Conservation (phyloP, 2,888 invertebrate genomes). For the Agriotes lineatus region DNA sequence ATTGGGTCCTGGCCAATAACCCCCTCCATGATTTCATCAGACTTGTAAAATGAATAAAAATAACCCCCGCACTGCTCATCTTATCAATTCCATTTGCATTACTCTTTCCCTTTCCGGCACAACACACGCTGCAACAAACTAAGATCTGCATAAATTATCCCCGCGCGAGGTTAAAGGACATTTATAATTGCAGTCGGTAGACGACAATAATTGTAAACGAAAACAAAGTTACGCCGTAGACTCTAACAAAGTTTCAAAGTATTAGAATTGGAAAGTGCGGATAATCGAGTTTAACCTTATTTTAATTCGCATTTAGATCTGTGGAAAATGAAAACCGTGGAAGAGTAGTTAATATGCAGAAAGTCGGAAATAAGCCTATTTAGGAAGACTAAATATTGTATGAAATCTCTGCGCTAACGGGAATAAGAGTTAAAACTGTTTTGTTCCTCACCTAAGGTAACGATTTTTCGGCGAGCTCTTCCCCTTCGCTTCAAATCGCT, state of each 20-base stretch:
- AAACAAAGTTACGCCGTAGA: slow-evolving; percentile 35
- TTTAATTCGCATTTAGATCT: slow-evolving; percentile 40
- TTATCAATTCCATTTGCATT: slow-evolving; percentile 32
- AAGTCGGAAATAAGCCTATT: slow-evolving; percentile 36
- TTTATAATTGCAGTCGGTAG: slow-evolving; percentile 33
- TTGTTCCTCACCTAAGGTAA: slow-evolving; percentile 2
- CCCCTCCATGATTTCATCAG: slow-evolving; percentile 44
- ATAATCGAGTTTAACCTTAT: slow-evolving; percentile 43
- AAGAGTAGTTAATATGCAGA: slow-evolving; percentile 42
- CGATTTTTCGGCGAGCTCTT: neutral
- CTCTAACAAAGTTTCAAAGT: slow-evolving; percentile 37
- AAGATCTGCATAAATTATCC: slow-evolving; percentile 19
- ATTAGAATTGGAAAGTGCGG: slow-evolving; percentile 40
- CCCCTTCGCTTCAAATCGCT: neutral
- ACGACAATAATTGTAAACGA: slow-evolving; percentile 38
- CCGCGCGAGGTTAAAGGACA: slow-evolving; percentile 23
- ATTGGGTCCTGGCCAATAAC: slow-evolving; percentile 56
- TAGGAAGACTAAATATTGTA: slow-evolving; percentile 31
- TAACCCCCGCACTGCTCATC: slow-evolving; percentile 47
- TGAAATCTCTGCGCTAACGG: slow-evolving; percentile 5
- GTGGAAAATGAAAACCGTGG: slow-evolving; percentile 38
- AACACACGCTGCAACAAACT: slow-evolving; percentile 18
- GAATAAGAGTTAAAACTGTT: slow-evolving; percentile 19
- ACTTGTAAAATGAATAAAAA: slow-evolving; percentile 51
- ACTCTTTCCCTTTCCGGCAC: slow-evolving; percentile 12